Conservation (phyloP, 2,113 vertebrate species). For the Colossoma macropomum region DNA sequence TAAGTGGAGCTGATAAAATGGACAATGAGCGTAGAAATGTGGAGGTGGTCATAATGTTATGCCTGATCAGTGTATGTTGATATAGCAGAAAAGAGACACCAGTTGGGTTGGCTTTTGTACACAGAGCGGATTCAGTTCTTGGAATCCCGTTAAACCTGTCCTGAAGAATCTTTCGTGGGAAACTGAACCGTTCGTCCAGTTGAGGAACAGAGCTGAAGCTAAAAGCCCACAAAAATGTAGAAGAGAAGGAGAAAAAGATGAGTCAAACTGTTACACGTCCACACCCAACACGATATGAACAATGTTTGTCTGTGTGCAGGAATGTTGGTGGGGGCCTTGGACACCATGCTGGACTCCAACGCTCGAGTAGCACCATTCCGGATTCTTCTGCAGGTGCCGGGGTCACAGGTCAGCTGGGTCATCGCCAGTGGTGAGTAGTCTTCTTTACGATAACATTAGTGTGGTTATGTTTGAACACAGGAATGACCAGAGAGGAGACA, state of each 20-base stretch:
- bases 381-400: constrained; percentile 93
- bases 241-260: background rate
- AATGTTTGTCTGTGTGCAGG: constrained; percentile 71
- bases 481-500: too few species aligned
- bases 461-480: too few species aligned
- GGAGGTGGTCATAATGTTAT: too few species aligned
- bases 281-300: too few species aligned
- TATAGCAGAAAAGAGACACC: background rate
- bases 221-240: background rate
- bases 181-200: background rate
- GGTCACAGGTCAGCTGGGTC: constrained; percentile 92
- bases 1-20: too few species aligned
- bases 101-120: background rate
- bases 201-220: background rate
- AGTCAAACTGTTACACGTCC: background rate
- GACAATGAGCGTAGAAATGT: too few species aligned
- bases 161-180: background rate
- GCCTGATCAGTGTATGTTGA: too few species aligned
- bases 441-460: background rate
- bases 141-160: background rate
- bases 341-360: constrained; percentile 92
- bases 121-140: background rate
- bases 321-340: constrained; percentile 93
- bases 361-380: constrained; percentile 91
- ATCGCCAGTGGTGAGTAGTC: constrained; percentile 91